Conservation (phyloP, 1,140 invertebrate species). For the Philopotamus ludificatus region DNA sequence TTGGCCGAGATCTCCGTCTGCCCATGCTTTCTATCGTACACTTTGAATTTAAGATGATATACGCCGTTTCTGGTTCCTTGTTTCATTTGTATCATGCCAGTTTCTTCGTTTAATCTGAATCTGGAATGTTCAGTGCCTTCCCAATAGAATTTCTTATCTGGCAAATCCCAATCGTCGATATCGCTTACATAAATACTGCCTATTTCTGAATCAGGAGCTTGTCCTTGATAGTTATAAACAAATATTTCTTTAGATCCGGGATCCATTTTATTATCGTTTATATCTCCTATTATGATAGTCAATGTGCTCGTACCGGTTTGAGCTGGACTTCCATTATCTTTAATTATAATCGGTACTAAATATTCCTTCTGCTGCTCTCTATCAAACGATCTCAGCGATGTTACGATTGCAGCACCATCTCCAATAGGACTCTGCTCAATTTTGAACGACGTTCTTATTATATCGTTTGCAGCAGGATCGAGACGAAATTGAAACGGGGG, state of each 20-base stretch:
- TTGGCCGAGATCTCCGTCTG: conserved; percentile 59
- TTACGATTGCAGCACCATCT: conserved; percentile 63
- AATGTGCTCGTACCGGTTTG: conserved; percentile 66
- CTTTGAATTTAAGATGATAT: conserved; percentile 63
- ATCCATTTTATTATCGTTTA: conserved; percentile 70
- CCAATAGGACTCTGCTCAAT: conserved; percentile 63
- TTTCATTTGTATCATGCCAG: conserved; percentile 67
- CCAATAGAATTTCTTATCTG: conserved; percentile 69
- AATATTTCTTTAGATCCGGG: conserved; percentile 67
- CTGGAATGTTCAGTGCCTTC: conserved; percentile 55
- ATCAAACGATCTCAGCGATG: conserved; percentile 64
- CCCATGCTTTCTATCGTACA: conserved; percentile 63
- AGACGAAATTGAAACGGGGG: conserved; percentile 65
- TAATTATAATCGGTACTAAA: conserved; percentile 64
- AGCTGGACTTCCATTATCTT: conserved; percentile 57
- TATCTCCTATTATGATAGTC: conserved; percentile 67
- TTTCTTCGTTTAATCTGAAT: conserved; percentile 61
- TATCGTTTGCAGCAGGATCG: conserved; percentile 60
- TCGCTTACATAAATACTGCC: conserved; percentile 70
- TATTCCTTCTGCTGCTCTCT: conserved; percentile 66
- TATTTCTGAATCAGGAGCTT: conserved; percentile 62
- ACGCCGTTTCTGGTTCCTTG: conserved; percentile 60
- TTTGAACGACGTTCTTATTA: conserved; percentile 62
- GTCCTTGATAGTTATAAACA: conserved; percentile 69
- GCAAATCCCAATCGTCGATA: conserved; percentile 71